A percentile compares a stretch with the other conserved stretches of the same genome.
These are phyloP conservation scores for Eleginops maclovinus DNA, from an alignment of 2,113 vertebrate species.

Conservation along the genomic window DNA sequence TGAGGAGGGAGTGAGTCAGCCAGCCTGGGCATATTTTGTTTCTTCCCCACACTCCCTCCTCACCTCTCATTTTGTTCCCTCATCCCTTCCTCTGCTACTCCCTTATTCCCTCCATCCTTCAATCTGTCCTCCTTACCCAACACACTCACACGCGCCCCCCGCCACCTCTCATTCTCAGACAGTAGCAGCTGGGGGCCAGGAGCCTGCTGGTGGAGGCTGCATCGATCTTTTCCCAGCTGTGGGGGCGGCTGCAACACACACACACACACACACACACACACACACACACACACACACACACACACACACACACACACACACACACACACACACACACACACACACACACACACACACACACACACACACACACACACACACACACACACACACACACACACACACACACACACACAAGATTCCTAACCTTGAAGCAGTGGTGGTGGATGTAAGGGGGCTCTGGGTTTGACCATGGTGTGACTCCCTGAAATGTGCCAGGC, in stretches of 20 bases:
- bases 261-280: constrained; percentile 10
- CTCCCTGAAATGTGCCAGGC: constrained; percentile 56
- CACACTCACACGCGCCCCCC: constrained; percentile 8
- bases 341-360: constrained; percentile 17
- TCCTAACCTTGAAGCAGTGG: constrained; percentile 63
- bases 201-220: constrained; percentile 75
- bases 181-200: constrained; percentile 74
- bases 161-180: constrained; percentile 76
- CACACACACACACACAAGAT: constrained; percentile 35
- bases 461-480: constrained; percentile 50
- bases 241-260: constrained; percentile 69
- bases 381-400: constrained; percentile 19
- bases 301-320: constrained; percentile 15
- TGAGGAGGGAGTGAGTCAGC: constrained; percentile 73
- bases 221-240: constrained; percentile 80
- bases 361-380: constrained; percentile 27
- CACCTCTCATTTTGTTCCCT: constrained; percentile 69
- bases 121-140: constrained; percentile 14
- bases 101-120: constrained; percentile 61
- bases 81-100: constrained; percentile 53
- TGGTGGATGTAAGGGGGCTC: constrained; percentile 50
- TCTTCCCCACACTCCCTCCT: constrained; percentile 43
- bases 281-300: constrained; percentile 24
- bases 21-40: constrained; percentile 64
- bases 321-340: constrained; percentile 31